phyloP scores from a whole-genome alignment of 2,113 vertebrate genomes.

The Oplegnathus fasciatus region DNA sequence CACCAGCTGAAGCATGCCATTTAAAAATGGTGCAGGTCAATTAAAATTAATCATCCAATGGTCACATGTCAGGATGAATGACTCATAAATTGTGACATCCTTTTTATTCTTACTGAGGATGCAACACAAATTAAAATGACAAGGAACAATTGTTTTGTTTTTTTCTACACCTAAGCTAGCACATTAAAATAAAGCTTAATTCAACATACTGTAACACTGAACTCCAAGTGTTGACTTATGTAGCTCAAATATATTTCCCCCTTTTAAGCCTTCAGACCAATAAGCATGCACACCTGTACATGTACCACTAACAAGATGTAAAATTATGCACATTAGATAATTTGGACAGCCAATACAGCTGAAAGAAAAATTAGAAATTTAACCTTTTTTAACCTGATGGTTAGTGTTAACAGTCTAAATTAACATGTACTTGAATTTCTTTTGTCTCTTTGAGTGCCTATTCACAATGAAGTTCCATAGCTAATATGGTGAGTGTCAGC shows the following conservation, averaged over 20 bases:
- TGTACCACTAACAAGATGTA: conserved; percentile 63
- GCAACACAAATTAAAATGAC: conserved; percentile 73
- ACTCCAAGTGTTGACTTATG: conserved; percentile 46
- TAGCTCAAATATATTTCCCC: conserved; percentile 26
- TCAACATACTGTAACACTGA: conserved; percentile 60
- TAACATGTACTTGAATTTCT: conserved; percentile 41
- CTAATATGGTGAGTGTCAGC: conserved; percentile 64
- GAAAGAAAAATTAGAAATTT: conserved; percentile 40
- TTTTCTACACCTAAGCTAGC: conserved; percentile 68
- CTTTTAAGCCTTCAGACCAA: conserved; percentile 52
- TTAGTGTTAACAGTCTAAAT: conserved; percentile 66
- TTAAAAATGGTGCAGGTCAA: conserved; percentile 22
- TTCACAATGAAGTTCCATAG: conserved; percentile 71
- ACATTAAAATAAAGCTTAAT: conserved; percentile 67
- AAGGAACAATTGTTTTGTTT: conserved; percentile 40
- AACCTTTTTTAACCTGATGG: conserved; percentile 39
- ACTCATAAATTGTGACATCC: conserved; percentile 62
- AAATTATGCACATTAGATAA: conserved; percentile 56
- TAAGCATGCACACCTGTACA: conserved; percentile 66
- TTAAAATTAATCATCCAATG: conserved; percentile 53
- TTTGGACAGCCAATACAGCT: conserved; percentile 46
- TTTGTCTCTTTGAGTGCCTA: conserved; percentile 46
- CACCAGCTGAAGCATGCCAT: conserved; percentile 31
- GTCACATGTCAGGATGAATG: conserved; percentile 57
- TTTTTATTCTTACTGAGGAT: conserved; percentile 74